phyloP scores from a whole-genome alignment of 2,888 invertebrate species.

The Leptinotarsa rubiginosa region DNA sequence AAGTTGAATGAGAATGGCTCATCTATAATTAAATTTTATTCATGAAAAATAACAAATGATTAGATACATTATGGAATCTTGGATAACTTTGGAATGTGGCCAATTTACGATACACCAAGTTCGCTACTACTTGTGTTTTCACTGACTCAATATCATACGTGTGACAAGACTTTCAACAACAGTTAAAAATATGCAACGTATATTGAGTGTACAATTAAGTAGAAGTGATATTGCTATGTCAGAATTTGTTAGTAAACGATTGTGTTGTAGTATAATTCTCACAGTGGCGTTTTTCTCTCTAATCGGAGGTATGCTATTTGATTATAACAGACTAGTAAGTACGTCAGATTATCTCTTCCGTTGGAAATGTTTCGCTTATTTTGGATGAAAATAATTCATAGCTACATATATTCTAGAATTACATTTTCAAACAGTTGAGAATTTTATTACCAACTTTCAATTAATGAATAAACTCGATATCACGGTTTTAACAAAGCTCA shows the following conservation, averaged over 20 bases:
- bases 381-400: too few relatives aligned
- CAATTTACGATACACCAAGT: conserved; percentile 11
- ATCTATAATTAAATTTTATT: conserved; percentile 13
- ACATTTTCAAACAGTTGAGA: too few relatives aligned
- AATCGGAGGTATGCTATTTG: conserved; percentile 60
- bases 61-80: conserved; percentile 1
- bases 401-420: too few relatives aligned
- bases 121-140: conserved; percentile 14
- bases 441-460: too few relatives aligned
- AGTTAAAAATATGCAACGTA: conserved; percentile 63
- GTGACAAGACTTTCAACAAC: background rate
- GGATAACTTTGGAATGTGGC: conserved; percentile 6
- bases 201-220: conserved; percentile 66
- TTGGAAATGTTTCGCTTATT: too few relatives aligned
- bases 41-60: conserved; percentile 16
- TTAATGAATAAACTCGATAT: too few relatives aligned
- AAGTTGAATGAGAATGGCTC: background rate
- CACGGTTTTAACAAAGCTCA: too few relatives aligned
- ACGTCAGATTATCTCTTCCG: too few relatives aligned
- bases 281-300: conserved; percentile 66
- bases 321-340: too few relatives aligned
- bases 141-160: conserved; percentile 5
- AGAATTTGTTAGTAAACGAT: conserved; percentile 56
- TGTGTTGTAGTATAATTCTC: conserved; percentile 65
- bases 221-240: conserved; percentile 59